Base-by-base conservation (phyloP, 2,888 invertebrate species). In the Chymomyza fuscimana region DNA sequence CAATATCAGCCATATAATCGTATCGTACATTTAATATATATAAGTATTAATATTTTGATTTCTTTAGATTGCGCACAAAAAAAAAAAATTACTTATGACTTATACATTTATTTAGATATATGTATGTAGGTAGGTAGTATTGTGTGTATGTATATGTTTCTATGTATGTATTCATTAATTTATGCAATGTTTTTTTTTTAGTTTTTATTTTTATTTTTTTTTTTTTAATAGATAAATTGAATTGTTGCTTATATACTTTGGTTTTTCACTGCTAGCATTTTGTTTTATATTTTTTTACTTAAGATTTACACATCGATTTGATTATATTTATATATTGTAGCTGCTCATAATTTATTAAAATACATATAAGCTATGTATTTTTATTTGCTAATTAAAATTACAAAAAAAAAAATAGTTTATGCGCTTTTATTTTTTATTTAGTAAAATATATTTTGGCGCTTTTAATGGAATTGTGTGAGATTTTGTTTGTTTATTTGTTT, bases 281-380 rank as follows among this genome's bases (percentile, higher is more conserved):
- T 61, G 52, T 66, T 67, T 61, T 61, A 25, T 54, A 64, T 32
- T 32, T 64, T 63, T 64, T 52, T 64, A 50, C n/a, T 52, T 51
- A 59, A 36, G 40, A 59, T 66, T 50, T 59, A 59, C 58, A 60
- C 46, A 32, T 36, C 46, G 46, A 69, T 61, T 36, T 67, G n/a
- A 52, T 51, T 51, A 61, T 61, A 51, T 65, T 16, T 52, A 19
- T 67, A n/a, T 46, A 46, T 62, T 51, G 19, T 52, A 56, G 15
- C 25, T 32, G 12, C 32, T 59, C n/a, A 59, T 59, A 32, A 22
- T 59, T 32, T 59, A 50, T 29, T 22, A 10, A 63, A 51, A 63
- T 58, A 32, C 15, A 58, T 64, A 16, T 52, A 50, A 50, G 29
- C 29, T 64, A 54, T 64, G 32, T 58, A 32, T 65, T 50, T 50